Conservation (phyloP, 2,113 vertebrate species). For the Percina caprodes region DNA sequence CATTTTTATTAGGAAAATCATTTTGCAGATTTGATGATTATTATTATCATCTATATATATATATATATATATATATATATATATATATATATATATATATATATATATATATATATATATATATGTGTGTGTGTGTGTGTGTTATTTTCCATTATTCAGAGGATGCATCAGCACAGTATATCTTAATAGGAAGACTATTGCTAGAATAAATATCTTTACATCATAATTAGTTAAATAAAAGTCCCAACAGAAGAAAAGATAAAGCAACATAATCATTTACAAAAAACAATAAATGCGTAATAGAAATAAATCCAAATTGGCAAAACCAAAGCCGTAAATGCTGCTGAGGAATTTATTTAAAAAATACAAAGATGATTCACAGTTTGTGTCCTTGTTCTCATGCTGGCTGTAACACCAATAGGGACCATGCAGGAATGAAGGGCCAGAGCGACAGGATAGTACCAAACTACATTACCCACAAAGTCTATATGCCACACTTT, state of each 20-base stretch:
- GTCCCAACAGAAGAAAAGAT: conserved; percentile 37
- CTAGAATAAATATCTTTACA: conserved; percentile 85
- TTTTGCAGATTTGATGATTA: conserved; percentile 84
- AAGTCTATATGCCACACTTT: conserved; percentile 37
- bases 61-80: conserved; percentile 49
- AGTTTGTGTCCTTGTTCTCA: conserved; percentile 85
- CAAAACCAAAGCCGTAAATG: conserved; percentile 69
- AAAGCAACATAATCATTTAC: conserved; percentile 54
- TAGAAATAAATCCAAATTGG: conserved; percentile 57
- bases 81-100: conserved; percentile 48
- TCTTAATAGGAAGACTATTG: conserved; percentile 87
- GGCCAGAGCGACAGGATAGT: conserved; percentile 68
- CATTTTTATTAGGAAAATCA: conserved; percentile 85
- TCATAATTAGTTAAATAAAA: conserved; percentile 71
- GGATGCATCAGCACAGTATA: conserved; percentile 86
- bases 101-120: too few relatives aligned
- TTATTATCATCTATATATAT: conserved; percentile 69
- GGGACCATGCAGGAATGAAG: conserved; percentile 82
- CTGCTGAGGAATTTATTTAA: conserved; percentile 72
- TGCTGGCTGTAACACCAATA: conserved; percentile 83
- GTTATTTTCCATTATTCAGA: conserved; percentile 81
- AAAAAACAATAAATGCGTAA: conserved; percentile 67
- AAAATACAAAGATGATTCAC: conserved; percentile 83
- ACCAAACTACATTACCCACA: conserved; percentile 69
- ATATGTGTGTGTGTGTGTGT: not conserved